Conservation (phyloP, 2,888 invertebrate species). For the Hypolimnas misippus region DNA sequence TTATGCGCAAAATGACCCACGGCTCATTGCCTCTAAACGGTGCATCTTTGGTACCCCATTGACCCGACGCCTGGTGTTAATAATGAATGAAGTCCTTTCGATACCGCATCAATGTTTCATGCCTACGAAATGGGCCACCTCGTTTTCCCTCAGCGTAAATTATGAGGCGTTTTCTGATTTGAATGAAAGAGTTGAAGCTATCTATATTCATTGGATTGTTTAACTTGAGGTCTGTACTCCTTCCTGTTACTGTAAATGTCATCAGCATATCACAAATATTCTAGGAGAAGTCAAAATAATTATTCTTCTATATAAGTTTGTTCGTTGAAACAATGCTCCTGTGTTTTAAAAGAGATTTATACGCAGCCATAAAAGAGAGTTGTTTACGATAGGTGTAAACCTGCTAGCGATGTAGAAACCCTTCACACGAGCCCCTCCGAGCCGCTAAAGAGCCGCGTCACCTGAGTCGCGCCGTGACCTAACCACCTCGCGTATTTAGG, state of each 20-base stretch:
- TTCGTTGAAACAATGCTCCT: neutral
- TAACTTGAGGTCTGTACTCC: neutral
- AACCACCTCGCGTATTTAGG: conserved; percentile 70
- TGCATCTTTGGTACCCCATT: conserved; percentile 69
- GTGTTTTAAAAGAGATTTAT: conserved; percentile 8
- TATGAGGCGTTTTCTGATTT: conserved; percentile 13
- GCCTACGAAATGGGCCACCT: neutral
- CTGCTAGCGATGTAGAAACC: conserved; percentile 1
- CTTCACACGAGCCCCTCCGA: conserved; percentile 8
- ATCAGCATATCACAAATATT: neutral
- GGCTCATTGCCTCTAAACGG: conserved; percentile 75
- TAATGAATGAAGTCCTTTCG: conserved; percentile 59
- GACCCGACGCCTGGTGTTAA: conserved; percentile 66
- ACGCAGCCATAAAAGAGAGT: neutral
- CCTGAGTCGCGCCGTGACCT: conserved; percentile 64
- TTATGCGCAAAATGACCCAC: conserved; percentile 76
- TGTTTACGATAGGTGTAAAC: conserved; percentile 18
- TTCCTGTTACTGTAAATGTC: too few species aligned
- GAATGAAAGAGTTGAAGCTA: neutral
- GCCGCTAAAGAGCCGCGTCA: conserved; percentile 14
- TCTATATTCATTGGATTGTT: conserved; percentile 1
- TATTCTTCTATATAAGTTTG: neutral
- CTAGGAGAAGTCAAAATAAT: neutral
- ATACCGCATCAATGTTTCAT: conserved; percentile 32
- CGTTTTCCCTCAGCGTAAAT: conserved; percentile 14